These are phyloP conservation scores for Physocephala rufipes DNA, from an alignment of 2,888 invertebrate species.

Conservation along the genomic window DNA sequence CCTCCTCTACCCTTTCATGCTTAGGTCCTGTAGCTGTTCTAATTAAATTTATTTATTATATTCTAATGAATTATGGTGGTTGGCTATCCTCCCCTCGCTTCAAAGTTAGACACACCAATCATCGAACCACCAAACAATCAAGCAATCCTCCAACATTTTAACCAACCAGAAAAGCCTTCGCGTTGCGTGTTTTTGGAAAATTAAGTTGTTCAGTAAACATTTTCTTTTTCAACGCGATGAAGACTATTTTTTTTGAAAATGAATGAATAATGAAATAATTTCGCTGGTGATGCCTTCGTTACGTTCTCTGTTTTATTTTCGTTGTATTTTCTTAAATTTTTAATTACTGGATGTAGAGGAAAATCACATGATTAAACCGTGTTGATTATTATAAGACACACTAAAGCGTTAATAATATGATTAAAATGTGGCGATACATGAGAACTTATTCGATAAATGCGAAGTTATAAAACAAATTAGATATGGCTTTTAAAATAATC, in stretches of 20 bases:
- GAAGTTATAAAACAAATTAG: no score
- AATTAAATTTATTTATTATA: no score
- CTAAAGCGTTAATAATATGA: no score
- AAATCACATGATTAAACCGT: no score
- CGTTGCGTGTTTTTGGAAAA: constrained; percentile 53
- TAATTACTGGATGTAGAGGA: no score
- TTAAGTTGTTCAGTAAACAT: constrained; percentile 53
- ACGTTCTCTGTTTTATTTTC: not conserved
- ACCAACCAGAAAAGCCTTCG: not conserved
- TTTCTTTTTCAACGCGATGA: constrained; percentile 41
- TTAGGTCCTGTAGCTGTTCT: no score
- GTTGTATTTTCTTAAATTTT: not conserved
- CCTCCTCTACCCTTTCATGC: no score
- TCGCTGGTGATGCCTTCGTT: not conserved
- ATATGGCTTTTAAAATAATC: no score
- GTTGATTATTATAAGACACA: no score
- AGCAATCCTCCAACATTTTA: not conserved
- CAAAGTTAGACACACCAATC: not conserved
- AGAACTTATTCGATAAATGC: no score
- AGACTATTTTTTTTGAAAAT: constrained; percentile 27
- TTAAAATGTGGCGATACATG: no score
- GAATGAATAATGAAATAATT: not conserved
- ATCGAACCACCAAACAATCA: not conserved
- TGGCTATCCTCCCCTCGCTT: not conserved
- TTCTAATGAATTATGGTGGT: no score